These are phyloP conservation scores for Perizoma flavofasciatum DNA, from an alignment of 2,888 invertebrate genomes.

Conservation along the genomic window DNA sequence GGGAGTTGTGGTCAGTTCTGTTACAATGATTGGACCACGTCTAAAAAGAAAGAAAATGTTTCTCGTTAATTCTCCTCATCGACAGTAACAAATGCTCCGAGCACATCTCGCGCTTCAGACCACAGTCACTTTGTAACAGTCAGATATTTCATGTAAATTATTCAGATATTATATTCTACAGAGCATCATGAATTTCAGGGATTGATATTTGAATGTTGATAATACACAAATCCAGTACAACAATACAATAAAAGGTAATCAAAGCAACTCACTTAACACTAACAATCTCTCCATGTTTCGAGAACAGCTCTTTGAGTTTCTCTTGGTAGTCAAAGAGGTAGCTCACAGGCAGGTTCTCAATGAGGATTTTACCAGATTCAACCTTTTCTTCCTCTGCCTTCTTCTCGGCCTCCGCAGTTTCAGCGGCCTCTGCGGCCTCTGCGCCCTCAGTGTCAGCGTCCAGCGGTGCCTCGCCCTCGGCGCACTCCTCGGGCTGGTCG, in stretches of 20 bases:
- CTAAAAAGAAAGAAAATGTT: conserved; percentile 82
- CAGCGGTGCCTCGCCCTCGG: conserved; percentile 40
- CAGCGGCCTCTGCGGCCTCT: conserved; percentile 49
- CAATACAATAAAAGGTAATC: conserved; percentile 37
- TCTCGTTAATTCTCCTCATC: conserved; percentile 75
- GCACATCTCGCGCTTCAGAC: conserved; percentile 62
- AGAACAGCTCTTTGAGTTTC: conserved; percentile 78
- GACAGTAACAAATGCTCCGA: conserved; percentile 50
- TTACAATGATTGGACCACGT: conserved; percentile 84
- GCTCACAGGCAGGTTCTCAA: conserved; percentile 76
- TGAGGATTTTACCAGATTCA: conserved; percentile 78
- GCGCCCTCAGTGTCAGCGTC: conserved; percentile 24
- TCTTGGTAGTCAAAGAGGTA: conserved; percentile 80
- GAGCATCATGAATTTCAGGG: conserved; percentile 49
- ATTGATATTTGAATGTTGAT: conserved; percentile 82
- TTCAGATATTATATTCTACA: conserved; percentile 28
- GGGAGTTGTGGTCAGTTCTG: conserved; percentile 83
- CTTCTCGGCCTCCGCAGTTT: conserved; percentile 58
- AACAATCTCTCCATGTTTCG: conserved; percentile 73
- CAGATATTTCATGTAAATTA: conserved; percentile 28
- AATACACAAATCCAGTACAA: conserved; percentile 38
- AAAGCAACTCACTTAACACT: conserved; percentile 69
- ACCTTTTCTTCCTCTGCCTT: conserved; percentile 70
- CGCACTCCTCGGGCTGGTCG: conserved; percentile 38
- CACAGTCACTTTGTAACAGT: conserved; percentile 44